These are phyloP conservation scores for Cordylochernes scorpioides DNA, from an alignment of 2,888 invertebrate genomes.

Conservation along the genomic window DNA sequence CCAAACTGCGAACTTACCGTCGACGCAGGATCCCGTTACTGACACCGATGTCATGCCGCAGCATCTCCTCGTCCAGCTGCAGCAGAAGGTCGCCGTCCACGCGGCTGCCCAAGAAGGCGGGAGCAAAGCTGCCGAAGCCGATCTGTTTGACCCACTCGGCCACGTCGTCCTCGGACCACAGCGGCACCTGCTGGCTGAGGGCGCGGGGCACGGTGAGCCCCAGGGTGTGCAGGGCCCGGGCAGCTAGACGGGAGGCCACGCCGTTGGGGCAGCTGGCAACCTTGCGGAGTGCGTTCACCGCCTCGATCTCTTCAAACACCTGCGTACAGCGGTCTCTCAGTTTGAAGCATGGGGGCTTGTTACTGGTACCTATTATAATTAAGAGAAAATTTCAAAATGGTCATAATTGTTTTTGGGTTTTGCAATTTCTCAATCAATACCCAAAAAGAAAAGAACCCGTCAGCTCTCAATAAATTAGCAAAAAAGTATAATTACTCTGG, in stretches of 20 bases:
- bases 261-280: constrained; percentile 94
- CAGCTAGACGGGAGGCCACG: constrained; percentile 85
- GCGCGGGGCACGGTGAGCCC: constrained; percentile 94
- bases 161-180: constrained; percentile 91
- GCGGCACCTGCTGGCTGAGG: constrained; percentile 83
- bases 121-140: constrained; percentile 58
- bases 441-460: too few species aligned
- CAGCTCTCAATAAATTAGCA: too few species aligned
- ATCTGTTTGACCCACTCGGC: constrained; percentile 85
- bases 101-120: constrained; percentile 58
- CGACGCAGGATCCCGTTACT: constrained; percentile 73
- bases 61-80: constrained; percentile 66
- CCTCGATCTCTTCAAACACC: constrained; percentile 63
- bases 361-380: too few species aligned
- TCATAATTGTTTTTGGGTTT: too few species aligned
- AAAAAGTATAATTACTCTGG: too few species aligned
- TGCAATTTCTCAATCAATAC: too few species aligned
- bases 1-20: too few species aligned
- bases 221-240: constrained; percentile 62
- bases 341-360: too few species aligned
- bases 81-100: constrained; percentile 89
- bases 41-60: constrained; percentile 71
- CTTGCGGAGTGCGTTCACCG: constrained; percentile 74
- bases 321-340: background rate
- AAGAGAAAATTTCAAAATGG: too few species aligned